Conservation (phyloP, 2,797 vertebrate genomes). For the Danio kyathit region DNA sequence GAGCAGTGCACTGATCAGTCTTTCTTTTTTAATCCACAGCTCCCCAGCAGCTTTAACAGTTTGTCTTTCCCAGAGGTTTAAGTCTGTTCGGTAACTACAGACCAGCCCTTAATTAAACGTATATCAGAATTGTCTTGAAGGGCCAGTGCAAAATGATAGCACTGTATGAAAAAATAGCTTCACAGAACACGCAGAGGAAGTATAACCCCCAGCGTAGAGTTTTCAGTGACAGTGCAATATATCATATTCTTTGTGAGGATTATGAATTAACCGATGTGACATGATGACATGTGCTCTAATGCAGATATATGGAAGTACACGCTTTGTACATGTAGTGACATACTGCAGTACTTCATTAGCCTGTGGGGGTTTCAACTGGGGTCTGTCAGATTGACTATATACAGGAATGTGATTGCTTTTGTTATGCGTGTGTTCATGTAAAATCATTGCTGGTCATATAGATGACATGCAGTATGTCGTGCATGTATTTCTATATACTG, state of each 20-base stretch:
- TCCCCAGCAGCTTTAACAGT: constrained; percentile 40
- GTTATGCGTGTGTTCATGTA: background rate
- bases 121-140: constrained; percentile 43
- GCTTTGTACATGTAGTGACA: background rate
- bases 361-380: background rate
- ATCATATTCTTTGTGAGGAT: background rate
- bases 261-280: background rate
- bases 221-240: background rate
- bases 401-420: background rate
- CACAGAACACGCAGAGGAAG: constrained; percentile 38
- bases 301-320: background rate
- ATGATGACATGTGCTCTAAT: background rate
- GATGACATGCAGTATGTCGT: constrained; percentile 13
- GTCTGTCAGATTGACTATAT: background rate
- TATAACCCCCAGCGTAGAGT: background rate
- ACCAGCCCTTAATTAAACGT: constrained; percentile 51
- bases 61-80: constrained; percentile 55
- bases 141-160: constrained; percentile 9
- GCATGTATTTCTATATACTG: background rate
- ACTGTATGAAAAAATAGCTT: constrained; percentile 14
- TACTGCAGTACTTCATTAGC: background rate
- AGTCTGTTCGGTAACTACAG: constrained; percentile 32
- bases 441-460: background rate
- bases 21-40: constrained; percentile 7
- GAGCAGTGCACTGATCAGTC: constrained; percentile 24